Evolutionary conservation across 2,113 vertebrate genomes (phyloP), one percentile per base, ranked within the genome.

Genomic region (Grantiella picta): DNA sequence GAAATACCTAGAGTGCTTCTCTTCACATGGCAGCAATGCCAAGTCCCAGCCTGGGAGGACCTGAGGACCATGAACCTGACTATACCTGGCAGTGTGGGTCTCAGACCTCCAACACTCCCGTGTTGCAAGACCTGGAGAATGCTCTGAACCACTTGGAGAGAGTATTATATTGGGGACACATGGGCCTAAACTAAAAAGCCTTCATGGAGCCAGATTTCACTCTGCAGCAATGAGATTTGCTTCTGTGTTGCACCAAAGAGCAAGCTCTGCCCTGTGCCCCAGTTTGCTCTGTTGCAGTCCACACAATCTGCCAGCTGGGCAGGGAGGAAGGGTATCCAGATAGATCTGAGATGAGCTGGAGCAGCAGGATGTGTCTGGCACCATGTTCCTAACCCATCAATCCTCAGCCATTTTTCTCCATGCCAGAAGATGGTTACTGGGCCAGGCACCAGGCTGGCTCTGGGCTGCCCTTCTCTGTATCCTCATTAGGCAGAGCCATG

Each of bases 281-380:
- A 83, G 25, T 75, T 82, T 70, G 38, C 35, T 77, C 63, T 70
- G 47, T 93, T 95, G 93, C 88, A 83, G 79, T 80, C 88, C 23
- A 11, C 63, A 73, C 52, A 63, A 19, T n/a, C 44, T 86, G 78
- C 79, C 90, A 90, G 75, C 73, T 70, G 79, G 72, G 82, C 52
- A 90, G 40, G 42, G 76, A 93, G 61, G 69, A 90, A 80, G 24
- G 47, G 47, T 79, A 86, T 82, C 69, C 69, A 93, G 86, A 83
- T n/a, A 84, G 65, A 89, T 84, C 81, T 0, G 0, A 94, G 63
- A 95, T 56, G 63, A 93, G 80, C 54, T 92, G 88, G 82, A 92
- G 77, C 83, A 89, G 92, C 82, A 96, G 80, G 83, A 94, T 90
- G 40, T 86, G 85, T 86, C 92, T 96, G 96, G 95, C 92, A 93